Base-by-base conservation (phyloP, 2,797 vertebrate genomes). In the Geotria australis region DNA sequence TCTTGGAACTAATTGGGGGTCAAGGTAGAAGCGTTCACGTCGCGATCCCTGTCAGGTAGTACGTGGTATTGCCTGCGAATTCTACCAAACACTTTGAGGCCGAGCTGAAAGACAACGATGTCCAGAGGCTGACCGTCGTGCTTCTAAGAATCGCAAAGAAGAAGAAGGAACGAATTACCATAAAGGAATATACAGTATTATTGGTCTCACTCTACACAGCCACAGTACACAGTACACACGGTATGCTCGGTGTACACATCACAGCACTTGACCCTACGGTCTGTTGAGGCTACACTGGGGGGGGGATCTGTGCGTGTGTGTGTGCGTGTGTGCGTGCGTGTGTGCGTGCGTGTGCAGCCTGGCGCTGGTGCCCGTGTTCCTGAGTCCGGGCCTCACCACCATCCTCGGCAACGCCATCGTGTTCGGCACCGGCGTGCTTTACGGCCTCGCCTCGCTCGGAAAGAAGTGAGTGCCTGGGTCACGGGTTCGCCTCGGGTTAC, bases 361-460 rank as follows among this genome's bases (percentile, higher is more conserved):
- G 89, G 85, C 91, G 0, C 56, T 81, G 3, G 71, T 88, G 57
- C 89, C 89, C 0, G 49, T 94, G 1, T 10, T 82, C 60, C 69
- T 96, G 66, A 86, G 73, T 60, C 77, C 89, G 66, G 78, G 79
- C 6, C 61, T 96, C 56, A 95, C 85, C 51, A 94, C 89, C 1
- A 67, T 98, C 63, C 76, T 93, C 56, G 91, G 91, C 10, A 98
- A 96, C 0, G 80, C 77, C 62, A 74, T 93, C 1, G 80, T 89
- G 47, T 98, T 98, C 10, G 79, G 80, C 46, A 81, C 91, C 0
- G 91, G 91, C 1, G 84, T 93, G 60, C 78, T 98, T 12, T 96
- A 98, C 0, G 91, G 89, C n/a, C 75, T 96, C 1, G 78, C 85
- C 0, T 85, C 86, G 0, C 75, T 98, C 1, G 88, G 91, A 57